These are phyloP conservation scores for Parthenolecanium corni DNA, from an alignment of 2,888 invertebrate genomes.

Conservation along the genomic window DNA sequence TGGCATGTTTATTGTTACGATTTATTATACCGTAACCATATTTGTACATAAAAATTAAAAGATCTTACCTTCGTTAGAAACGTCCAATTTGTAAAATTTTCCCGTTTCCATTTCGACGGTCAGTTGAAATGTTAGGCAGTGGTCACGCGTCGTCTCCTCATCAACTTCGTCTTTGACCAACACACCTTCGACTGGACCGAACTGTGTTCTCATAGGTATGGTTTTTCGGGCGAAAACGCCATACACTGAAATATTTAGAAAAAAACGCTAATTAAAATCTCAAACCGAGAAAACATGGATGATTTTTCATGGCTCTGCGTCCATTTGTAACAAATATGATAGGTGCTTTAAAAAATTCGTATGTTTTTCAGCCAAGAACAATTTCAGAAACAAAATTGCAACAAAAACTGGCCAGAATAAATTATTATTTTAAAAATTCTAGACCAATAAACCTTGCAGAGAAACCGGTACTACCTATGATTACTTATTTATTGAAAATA, in stretches of 20 bases:
- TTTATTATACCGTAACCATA: neutral
- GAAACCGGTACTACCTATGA: too few species aligned
- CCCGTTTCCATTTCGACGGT: slow-evolving; percentile 45
- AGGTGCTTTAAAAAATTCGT: too few species aligned
- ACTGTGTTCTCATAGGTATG: slow-evolving; percentile 58
- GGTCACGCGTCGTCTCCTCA: slow-evolving; percentile 28
- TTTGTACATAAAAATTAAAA: neutral
- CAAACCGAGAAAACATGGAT: slow-evolving; percentile 11
- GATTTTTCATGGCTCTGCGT: too few species aligned
- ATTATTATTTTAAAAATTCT: too few species aligned
- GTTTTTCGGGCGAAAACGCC: slow-evolving; percentile 58
- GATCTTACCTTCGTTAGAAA: slow-evolving; percentile 51
- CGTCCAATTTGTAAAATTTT: slow-evolving; percentile 44
- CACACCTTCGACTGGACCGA: slow-evolving; percentile 68
- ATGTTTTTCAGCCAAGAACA: too few species aligned
- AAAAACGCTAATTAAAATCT: slow-evolving; percentile 15
- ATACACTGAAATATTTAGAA: slow-evolving; percentile 36
- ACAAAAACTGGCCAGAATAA: too few species aligned
- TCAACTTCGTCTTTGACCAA: slow-evolving; percentile 36
- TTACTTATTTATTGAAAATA: too few species aligned
- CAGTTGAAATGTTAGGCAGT: slow-evolving; percentile 38
- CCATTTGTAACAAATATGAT: too few species aligned
- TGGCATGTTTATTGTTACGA: neutral
- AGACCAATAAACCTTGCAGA: too few species aligned
- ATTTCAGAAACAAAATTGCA: too few species aligned